Conservation (phyloP, 2,797 vertebrate genomes). For the Intellagama lesueurii region DNA sequence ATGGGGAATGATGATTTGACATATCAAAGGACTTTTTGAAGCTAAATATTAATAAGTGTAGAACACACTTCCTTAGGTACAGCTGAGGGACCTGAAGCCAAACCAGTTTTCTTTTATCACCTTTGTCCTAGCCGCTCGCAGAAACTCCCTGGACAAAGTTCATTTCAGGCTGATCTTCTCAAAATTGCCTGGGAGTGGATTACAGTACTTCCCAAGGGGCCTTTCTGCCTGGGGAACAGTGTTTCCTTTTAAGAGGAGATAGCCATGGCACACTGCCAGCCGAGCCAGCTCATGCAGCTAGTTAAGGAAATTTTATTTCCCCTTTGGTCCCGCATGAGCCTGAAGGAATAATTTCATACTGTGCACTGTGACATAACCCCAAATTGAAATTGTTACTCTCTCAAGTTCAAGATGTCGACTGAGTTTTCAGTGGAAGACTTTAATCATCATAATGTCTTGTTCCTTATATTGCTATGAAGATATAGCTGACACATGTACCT, state of each 20-base stretch:
- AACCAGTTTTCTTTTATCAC: conserved; percentile 19
- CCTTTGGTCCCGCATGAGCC: background rate
- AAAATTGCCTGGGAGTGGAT: background rate
- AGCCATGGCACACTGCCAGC: background rate
- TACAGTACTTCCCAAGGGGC: rapidly evolving
- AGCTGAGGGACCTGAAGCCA: conserved; percentile 2
- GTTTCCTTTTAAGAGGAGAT: background rate
- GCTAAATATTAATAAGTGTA: conserved; percentile 1
- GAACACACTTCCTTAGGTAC: conserved; percentile 3
- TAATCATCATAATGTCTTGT: conserved; percentile 14
- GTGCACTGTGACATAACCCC: background rate
- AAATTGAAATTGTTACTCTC: conserved; percentile 4
- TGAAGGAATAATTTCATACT: background rate
- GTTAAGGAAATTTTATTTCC: conserved; percentile 21
- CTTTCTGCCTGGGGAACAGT: background rate
- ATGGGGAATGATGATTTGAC: conserved; percentile 12
- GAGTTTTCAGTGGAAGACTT: conserved; percentile 10
- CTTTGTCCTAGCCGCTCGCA: background rate
- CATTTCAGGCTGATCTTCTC: background rate
- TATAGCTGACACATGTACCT: background rate
- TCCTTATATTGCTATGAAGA: background rate
- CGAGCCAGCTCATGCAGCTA: background rate
- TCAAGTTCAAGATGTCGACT: conserved; percentile 13
- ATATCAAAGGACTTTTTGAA: conserved; percentile 21
- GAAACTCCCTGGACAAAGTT: conserved; percentile 1